Percentiles rank a stretch among this genome's conserved stretches.
phyloP scores from a whole-genome alignment of 2,888 invertebrate genomes.

The Drosophila barbarae region DNA sequence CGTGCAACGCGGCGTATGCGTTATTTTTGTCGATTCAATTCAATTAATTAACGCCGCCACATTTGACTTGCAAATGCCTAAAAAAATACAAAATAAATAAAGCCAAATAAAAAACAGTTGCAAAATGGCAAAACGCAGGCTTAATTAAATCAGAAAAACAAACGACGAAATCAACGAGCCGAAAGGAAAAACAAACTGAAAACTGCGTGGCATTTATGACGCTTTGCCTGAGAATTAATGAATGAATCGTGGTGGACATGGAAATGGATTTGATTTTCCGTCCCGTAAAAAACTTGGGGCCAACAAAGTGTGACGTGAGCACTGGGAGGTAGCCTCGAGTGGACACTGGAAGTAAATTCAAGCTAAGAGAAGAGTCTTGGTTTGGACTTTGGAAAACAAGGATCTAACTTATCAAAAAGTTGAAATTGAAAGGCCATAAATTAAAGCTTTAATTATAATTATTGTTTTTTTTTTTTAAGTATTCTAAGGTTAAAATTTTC shows the following conservation, averaged over 20 bases:
- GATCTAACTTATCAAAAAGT: too few relatives aligned
- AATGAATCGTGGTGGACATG: constrained; percentile 54
- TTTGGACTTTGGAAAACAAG: not conserved
- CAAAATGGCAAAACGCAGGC: constrained; percentile 26
- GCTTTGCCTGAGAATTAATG: constrained; percentile 46
- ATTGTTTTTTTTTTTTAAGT: not conserved
- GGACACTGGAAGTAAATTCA: not conserved
- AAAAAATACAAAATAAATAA: constrained; percentile 6
- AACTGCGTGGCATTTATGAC: constrained; percentile 42
- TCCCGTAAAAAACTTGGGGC: constrained; percentile 17
- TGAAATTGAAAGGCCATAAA: not conserved
- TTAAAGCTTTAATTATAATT: not conserved
- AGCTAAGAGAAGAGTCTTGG: not conserved
- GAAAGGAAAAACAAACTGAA: constrained; percentile 14
- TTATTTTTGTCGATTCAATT: constrained; percentile 41
- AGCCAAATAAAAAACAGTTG: constrained; percentile 7
- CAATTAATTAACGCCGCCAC: constrained; percentile 53
- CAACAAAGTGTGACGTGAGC: constrained; percentile 9
- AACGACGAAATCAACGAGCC: constrained; percentile 21
- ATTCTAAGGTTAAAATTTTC: not conserved
- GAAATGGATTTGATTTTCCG: constrained; percentile 16
- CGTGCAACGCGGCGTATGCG: constrained; percentile 56
- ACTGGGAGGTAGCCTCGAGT: not conserved
- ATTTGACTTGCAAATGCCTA: constrained; percentile 53
- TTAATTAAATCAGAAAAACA: constrained; percentile 45